Evolutionary conservation across 2,797 vertebrate genomes (phyloP).

Genomic region (Myripristis jacobus): DNA sequence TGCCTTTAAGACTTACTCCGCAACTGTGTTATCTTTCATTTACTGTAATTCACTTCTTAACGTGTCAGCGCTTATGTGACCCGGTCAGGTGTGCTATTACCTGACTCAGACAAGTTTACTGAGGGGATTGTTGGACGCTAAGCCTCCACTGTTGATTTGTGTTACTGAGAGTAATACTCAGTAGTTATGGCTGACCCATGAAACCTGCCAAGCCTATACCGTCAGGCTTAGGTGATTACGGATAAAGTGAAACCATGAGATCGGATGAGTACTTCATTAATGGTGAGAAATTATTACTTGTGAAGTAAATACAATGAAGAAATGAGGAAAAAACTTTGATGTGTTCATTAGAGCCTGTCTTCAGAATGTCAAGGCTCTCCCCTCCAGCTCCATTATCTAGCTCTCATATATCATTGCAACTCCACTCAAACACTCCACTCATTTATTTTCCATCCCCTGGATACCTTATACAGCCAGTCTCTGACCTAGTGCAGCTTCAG

Average conservation of each 20-base stretch:
- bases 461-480: constrained; percentile 18
- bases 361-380: constrained; percentile 4
- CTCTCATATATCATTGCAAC: constrained; percentile 5
- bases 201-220: neutral
- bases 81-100: constrained; percentile 1
- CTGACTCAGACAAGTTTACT: neutral
- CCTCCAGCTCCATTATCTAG: too few relatives aligned
- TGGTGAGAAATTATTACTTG: neutral
- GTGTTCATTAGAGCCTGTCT: neutral
- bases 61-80: neutral
- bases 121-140: neutral
- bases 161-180: neutral
- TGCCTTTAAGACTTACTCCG: constrained; percentile 20
- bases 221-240: neutral
- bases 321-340: constrained; percentile 1
- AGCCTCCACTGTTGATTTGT: neutral
- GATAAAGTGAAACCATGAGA: neutral
- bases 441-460: constrained; percentile 45
- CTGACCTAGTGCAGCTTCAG: constrained; percentile 45
- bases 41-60: neutral
- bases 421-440: constrained; percentile 11
- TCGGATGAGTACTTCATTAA: neutral
- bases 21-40: constrained; percentile 2
- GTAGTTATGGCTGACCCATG: neutral
- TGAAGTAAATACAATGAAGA: constrained; percentile 1